A percentile compares a stretch with the other conserved stretches of the same genome.
Conservation (phyloP, 1,140 invertebrate species). For the Papilio machaon region DNA sequence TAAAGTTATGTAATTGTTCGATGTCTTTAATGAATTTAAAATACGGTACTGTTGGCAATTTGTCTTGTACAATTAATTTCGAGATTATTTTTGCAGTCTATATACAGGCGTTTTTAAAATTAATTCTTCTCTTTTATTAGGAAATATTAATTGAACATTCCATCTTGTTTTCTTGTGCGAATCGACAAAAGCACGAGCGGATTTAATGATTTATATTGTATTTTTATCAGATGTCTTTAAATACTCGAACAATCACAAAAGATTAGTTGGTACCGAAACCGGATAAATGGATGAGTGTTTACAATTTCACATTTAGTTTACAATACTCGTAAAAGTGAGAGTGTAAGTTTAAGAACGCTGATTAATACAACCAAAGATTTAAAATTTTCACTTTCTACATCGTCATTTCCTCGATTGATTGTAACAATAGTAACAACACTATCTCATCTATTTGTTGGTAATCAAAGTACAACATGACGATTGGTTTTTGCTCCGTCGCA, state of each 20-base stretch:
- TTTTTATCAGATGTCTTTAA: no score
- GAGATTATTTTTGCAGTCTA: constrained; percentile 6
- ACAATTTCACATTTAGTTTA: no score
- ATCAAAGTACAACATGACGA: constrained; percentile 28
- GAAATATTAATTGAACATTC: no score
- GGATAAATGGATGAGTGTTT: no score
- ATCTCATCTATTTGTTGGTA: constrained; percentile 11
- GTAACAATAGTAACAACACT: background rate
- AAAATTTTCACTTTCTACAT: background rate
- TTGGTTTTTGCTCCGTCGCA: constrained; percentile 31
- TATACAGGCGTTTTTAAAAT: background rate
- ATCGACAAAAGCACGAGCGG: no score
- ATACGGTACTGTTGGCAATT: background rate
- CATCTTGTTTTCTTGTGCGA: no score
- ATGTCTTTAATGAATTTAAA: constrained; percentile 2
- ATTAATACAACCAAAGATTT: background rate
- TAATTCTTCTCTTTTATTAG: no score
- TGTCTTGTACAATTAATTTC: background rate
- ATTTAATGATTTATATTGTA: no score
- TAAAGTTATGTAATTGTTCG: constrained; percentile 21
- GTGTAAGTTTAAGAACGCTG: no score
- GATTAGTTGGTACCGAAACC: no score
- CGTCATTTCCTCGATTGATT: background rate
- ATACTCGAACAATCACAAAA: no score
- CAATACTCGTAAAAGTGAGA: no score